These are phyloP conservation scores for Papilio demoleus DNA, from an alignment of 2,888 invertebrate species.

Conservation along the genomic window DNA sequence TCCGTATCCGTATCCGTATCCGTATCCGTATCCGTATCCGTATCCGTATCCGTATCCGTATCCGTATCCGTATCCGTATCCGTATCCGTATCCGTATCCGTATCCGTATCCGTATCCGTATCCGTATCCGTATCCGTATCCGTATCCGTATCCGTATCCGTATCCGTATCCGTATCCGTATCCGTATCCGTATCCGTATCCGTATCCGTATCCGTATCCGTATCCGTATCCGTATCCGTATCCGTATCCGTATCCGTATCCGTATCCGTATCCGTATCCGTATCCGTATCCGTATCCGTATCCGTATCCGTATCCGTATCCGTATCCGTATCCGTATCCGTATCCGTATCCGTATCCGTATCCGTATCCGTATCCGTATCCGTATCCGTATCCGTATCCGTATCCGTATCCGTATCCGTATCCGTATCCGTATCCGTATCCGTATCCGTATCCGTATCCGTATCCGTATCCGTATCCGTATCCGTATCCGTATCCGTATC, in stretches of 20 bases:
- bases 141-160: not conserved
- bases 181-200: not conserved
- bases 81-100: not conserved
- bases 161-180: constrained; percentile 7
- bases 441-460: not conserved
- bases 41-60: not conserved
- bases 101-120: not conserved
- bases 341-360: not conserved
- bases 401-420: not conserved
- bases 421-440: not conserved
- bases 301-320: not conserved
- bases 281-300: not conserved
- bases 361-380: constrained; percentile 9
- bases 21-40: not conserved
- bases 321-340: not conserved
- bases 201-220: not conserved
- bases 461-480: constrained; percentile 13
- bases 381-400: not conserved
- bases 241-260: not conserved
- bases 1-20: not conserved
- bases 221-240: not conserved
- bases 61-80: constrained; percentile 10
- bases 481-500: not conserved
- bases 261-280: constrained; percentile 8
- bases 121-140: not conserved